A percentile compares a stretch with the other conserved stretches of the same genome.
phyloP scores from a whole-genome alignment of 2,888 invertebrate genomes.

The Girardia tigrina region DNA sequence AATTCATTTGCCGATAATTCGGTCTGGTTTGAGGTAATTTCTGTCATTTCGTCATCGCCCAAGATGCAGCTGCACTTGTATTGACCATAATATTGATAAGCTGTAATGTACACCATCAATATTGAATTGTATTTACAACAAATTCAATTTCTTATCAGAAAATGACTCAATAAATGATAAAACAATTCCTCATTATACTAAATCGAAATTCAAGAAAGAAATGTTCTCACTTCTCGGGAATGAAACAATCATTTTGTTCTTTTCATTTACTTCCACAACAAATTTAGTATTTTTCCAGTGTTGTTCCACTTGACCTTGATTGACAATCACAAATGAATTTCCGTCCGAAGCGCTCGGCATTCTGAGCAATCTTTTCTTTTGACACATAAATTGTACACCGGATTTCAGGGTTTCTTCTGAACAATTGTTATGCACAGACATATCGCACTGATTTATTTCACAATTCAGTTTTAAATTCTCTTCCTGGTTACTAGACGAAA shows the following conservation, averaged over 20 bases:
- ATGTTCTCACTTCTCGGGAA: neutral
- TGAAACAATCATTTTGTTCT: neutral
- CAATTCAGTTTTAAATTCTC: neutral
- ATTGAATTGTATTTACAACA: no score
- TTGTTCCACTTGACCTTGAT: neutral
- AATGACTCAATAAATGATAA: no score
- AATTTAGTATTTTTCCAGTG: neutral
- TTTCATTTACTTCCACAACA: neutral
- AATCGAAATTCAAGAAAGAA: no score
- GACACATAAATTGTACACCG: neutral
- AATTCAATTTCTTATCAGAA: no score
- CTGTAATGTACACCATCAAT: no score
- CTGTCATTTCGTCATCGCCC: neutral
- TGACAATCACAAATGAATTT: conserved; percentile 6
- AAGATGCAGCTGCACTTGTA: neutral
- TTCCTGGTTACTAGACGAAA: neutral
- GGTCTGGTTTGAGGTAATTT: neutral
- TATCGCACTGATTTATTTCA: neutral
- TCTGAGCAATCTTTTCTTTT: neutral
- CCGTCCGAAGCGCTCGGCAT: neutral
- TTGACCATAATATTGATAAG: neutral
- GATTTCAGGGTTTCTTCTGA: neutral
- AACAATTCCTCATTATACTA: no score
- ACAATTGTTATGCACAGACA: neutral
- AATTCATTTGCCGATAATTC: neutral